Evolutionary conservation across 2,888 invertebrate species (phyloP), one percentile per base, ranked within the genome.

Genomic region (Epistrophella euchroma): DNA sequence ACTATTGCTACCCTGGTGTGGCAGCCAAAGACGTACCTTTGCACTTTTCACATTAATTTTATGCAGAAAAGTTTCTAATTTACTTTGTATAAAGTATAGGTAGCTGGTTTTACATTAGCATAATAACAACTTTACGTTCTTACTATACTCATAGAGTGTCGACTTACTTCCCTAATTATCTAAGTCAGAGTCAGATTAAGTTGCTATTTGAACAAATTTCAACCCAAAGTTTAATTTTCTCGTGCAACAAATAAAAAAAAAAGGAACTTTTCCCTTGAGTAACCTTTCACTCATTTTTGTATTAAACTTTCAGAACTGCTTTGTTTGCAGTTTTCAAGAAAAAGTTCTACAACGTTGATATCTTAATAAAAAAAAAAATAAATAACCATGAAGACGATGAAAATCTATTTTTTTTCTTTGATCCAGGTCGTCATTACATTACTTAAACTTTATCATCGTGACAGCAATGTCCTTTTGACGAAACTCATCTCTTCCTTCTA

Each of bases 361-460:
- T 19, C 2, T 56, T 15, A 10, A 45, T 3, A 25, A 25, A 28
- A 28, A 28, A 28, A 28, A 58, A 25, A 64, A 66, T 47, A 28
- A 11, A 6, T 25, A 35, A 66, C 32, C 35, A 40, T 40, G 6
- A 68, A 43, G 55, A 60, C 45, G 74, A 52, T 50, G 62, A 71
- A 79, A 79, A 79, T 84, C 71, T 75, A 84, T 66, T 84, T 66
- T 70, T 6, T 71, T 58, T 62, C 40, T 79, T 79, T 84, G 79
- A 84, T 75, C 74, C 70, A 60, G 83, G 60, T 71, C 56, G 73
- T 83, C 83, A 83, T 78, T 78, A 73, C 78, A 74, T 83, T 83
- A 70, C 70, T 56, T 50, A 68, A 83, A 76, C 64, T 82, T 71
- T 76, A 82, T 70, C 66, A 45, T 40, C 52, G 35, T 35, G 60